Percentiles rank a stretch among this genome's conserved stretches.
phyloP scores from a whole-genome alignment of 2,113 vertebrate genomes.

The Megaptera novaeangliae region DNA sequence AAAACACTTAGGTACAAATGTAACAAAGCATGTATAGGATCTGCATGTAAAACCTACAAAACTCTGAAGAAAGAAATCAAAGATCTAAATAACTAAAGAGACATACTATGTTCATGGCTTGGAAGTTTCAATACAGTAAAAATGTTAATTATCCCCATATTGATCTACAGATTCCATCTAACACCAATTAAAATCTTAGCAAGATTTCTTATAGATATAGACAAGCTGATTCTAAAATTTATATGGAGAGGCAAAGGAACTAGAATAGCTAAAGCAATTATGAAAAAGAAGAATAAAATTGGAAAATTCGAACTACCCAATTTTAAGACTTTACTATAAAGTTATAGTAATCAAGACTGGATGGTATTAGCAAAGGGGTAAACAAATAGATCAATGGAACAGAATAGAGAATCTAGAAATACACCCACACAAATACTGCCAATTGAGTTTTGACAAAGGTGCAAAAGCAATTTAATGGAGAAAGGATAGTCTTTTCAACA shows the following conservation, averaged over 20 bases:
- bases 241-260: background rate
- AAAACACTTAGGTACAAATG: background rate
- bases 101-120: background rate
- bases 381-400: background rate
- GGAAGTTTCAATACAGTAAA: background rate
- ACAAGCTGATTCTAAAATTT: background rate
- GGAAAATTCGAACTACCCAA: background rate
- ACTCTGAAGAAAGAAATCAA: background rate
- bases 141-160: background rate
- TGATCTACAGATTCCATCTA: background rate
- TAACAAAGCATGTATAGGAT: background rate
- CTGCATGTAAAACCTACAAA: background rate
- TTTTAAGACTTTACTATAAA: background rate
- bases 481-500: background rate
- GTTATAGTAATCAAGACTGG: background rate
- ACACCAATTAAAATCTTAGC: background rate
- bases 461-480: background rate
- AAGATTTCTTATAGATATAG: background rate
- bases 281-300: background rate
- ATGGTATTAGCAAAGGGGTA: background rate
- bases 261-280: background rate
- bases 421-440: background rate
- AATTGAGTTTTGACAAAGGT: background rate
- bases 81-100: background rate
- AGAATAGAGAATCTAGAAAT: background rate